These are phyloP conservation scores for Labia minor DNA, from an alignment of 2,888 invertebrate genomes.

Conservation along the genomic window DNA sequence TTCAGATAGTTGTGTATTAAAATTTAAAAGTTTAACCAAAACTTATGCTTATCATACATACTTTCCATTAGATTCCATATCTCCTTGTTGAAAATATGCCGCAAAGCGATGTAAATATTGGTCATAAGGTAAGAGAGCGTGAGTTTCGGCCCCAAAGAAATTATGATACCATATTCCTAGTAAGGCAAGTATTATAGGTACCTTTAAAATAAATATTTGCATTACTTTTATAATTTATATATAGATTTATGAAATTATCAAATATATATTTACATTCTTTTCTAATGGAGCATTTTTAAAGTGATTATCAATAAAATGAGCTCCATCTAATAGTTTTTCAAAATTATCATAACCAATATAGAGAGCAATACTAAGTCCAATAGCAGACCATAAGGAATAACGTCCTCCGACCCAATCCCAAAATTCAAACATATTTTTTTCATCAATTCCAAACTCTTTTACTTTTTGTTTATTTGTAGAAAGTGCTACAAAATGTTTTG, in stretches of 20 bases:
- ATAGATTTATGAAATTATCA: neutral
- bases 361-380: conserved; percentile 90
- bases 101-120: conserved; percentile 98
- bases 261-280: conserved; percentile 67
- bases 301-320: conserved; percentile 88
- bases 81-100: conserved; percentile 99
- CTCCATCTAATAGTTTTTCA: conserved; percentile 80
- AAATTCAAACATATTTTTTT: conserved; percentile 97
- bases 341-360: conserved; percentile 93
- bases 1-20: too few species aligned
- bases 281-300: conserved; percentile 77
- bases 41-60: too few species aligned
- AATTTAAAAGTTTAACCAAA: too few species aligned
- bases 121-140: conserved; percentile 93
- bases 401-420: conserved; percentile 99
- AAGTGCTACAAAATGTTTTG: conserved; percentile 95
- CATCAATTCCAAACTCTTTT: conserved; percentile 94
- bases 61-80: conserved; percentile 99
- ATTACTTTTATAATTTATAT: neutral
- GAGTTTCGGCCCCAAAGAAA: conserved; percentile 90
- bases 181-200: conserved; percentile 84
- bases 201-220: conserved; percentile 45
- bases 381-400: conserved; percentile 96
- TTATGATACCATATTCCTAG: conserved; percentile 91
- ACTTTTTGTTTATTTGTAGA: conserved; percentile 92